Conservation (phyloP, 2,113 vertebrate species). For the Morone chrysops region DNA sequence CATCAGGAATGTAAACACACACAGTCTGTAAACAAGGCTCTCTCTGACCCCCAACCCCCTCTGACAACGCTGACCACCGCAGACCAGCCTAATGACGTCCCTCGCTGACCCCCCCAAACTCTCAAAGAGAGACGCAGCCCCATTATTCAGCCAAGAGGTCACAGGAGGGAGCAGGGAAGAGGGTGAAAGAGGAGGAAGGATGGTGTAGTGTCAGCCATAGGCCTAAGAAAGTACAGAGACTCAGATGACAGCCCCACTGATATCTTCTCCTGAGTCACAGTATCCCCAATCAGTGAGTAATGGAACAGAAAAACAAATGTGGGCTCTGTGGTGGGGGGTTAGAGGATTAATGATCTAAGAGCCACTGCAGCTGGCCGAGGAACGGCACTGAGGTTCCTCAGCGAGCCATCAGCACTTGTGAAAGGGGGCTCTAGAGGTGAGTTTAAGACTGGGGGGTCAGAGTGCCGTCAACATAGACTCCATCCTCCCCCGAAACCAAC, state of each 20-base stretch:
- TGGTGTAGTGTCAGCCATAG: slow-evolving; percentile 1
- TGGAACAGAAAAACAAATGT: slow-evolving; percentile 68
- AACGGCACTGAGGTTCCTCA: slow-evolving; percentile 50
- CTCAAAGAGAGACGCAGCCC: slow-evolving; percentile 67
- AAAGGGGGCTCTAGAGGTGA: slow-evolving; percentile 57
- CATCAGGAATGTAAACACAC: slow-evolving; percentile 88
- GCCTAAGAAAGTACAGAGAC: slow-evolving; percentile 27
- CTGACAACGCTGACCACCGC: slow-evolving; percentile 77
- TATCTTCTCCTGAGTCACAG: slow-evolving; percentile 50
- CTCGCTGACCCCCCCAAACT: slow-evolving; percentile 67
- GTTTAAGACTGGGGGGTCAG: slow-evolving; percentile 58
- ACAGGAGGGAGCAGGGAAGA: slow-evolving; percentile 47
- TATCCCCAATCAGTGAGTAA: slow-evolving; percentile 67
- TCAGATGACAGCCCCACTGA: slow-evolving; percentile 50
- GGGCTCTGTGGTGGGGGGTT: slow-evolving; percentile 37
- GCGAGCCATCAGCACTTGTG: slow-evolving; percentile 49
- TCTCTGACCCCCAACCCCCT: slow-evolving; percentile 79
- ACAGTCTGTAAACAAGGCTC: slow-evolving; percentile 86
- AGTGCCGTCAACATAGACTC: slow-evolving; percentile 64
- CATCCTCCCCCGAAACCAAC: slow-evolving; percentile 73
- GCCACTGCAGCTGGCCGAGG: slow-evolving; percentile 64
- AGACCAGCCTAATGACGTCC: slow-evolving; percentile 79
- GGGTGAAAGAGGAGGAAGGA: slow-evolving; percentile 42
- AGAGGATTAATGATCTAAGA: slow-evolving; percentile 77
- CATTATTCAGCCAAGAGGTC: slow-evolving; percentile 73